These are phyloP conservation scores for Actinopyga echinites DNA, from an alignment of 53 echinoderm and acorn worm genomes.

Conservation along the genomic window DNA sequence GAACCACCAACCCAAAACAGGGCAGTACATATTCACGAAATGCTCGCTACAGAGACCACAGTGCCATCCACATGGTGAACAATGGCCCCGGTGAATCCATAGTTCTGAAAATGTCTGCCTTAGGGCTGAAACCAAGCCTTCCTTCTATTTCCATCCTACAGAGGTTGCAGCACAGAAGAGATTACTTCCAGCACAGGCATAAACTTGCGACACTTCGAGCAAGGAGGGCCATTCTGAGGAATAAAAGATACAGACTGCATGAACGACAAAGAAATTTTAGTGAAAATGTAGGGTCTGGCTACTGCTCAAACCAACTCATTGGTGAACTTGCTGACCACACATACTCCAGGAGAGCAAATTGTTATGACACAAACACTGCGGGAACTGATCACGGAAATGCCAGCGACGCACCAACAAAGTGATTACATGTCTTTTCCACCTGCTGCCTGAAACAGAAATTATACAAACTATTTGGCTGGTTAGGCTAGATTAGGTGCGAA, in stretches of 20 bases:
- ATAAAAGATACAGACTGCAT: not conserved
- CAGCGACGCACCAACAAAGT: not conserved
- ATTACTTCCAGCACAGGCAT: not conserved
- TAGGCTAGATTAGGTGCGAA: not conserved
- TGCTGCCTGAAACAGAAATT: not conserved
- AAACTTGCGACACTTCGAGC: not conserved
- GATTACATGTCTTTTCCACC: not conserved
- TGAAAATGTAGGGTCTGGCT: not conserved
- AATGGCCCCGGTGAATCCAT: not conserved
- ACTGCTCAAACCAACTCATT: not conserved
- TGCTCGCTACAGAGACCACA: not conserved
- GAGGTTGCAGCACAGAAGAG: not conserved
- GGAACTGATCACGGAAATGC: too few relatives aligned
- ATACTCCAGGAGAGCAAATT: not conserved
- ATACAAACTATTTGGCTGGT: not conserved
- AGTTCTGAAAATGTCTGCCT: not conserved
- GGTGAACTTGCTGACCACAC: not conserved
- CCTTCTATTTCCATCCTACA: not conserved
- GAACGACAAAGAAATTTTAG: not conserved
- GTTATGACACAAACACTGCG: not conserved
- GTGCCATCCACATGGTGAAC: constrained; percentile 43
- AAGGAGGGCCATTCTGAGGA: not conserved
- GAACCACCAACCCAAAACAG: constrained; percentile 26
- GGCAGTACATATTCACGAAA: not conserved
- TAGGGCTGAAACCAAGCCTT: not conserved